These are phyloP conservation scores for Drosophila rellima DNA, from an alignment of 2,888 invertebrate species.

Conservation along the genomic window DNA sequence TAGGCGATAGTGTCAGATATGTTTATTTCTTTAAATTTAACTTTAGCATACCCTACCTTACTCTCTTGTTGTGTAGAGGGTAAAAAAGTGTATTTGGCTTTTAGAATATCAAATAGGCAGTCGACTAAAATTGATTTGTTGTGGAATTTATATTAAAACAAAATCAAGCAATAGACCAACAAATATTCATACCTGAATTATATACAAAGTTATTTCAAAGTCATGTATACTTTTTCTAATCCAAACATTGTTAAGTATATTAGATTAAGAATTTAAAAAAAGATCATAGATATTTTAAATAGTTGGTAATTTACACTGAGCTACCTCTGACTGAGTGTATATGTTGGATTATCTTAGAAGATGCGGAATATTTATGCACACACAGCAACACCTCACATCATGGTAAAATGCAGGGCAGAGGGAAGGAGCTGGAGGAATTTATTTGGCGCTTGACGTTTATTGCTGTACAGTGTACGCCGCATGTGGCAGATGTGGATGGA, in stretches of 20 bases:
- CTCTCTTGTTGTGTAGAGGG: too few species aligned
- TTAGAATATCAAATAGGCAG: neutral
- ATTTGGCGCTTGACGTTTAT: conserved; percentile 68
- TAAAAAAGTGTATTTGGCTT: neutral
- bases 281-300: neutral
- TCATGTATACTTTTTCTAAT: too few species aligned
- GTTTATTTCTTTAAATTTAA: neutral
- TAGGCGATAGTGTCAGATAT: neutral
- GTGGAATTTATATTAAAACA: neutral
- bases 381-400: conserved; percentile 17
- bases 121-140: conserved; percentile 6
- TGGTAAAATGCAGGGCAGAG: neutral
- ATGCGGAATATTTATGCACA: conserved; percentile 43
- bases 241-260: neutral
- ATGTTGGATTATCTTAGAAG: conserved; percentile 27
- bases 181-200: too few species aligned
- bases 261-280: neutral
- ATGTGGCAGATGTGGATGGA: conserved; percentile 58
- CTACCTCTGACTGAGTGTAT: conserved; percentile 12
- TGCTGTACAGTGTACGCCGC: conserved; percentile 62
- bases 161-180: too few species aligned
- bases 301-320: conserved; percentile 10
- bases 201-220: too few species aligned
- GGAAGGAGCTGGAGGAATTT: conserved; percentile 31
- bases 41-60: neutral